A percentile compares a stretch with the other conserved stretches of the same genome.
These are phyloP conservation scores for Scolopax bukidnonensis DNA, from an alignment of 2,797 vertebrate species.

Conservation along the genomic window DNA sequence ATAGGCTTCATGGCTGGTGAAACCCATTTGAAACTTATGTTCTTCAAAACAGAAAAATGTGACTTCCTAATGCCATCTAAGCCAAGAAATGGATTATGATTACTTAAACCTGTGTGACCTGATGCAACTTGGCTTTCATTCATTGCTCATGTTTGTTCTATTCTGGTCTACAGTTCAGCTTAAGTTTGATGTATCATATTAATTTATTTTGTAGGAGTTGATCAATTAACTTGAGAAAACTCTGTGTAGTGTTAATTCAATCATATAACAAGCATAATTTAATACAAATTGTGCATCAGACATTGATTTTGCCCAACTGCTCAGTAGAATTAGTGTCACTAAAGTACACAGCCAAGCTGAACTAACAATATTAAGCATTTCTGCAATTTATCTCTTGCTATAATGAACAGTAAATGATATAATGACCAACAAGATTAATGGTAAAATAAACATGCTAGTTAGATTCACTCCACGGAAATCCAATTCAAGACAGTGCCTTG, in stretches of 20 bases:
- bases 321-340: conserved; percentile 77
- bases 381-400: conserved; percentile 76
- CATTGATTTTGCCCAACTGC: conserved; percentile 79
- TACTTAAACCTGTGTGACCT: background rate
- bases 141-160: conserved; percentile 37
- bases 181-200: conserved; percentile 72
- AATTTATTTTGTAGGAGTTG: conserved; percentile 73
- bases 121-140: background rate
- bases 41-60: background rate
- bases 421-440: conserved; percentile 79
- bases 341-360: conserved; percentile 75
- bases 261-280: conserved; percentile 79
- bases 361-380: conserved; percentile 78
- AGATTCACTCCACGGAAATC: conserved; percentile 52
- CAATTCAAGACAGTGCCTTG: conserved; percentile 32
- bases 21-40: background rate
- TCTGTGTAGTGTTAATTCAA: conserved; percentile 73
- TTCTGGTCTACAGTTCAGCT: conserved; percentile 42
- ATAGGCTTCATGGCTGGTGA: background rate
- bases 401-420: conserved; percentile 78
- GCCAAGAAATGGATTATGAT: background rate
- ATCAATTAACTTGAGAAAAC: conserved; percentile 80
- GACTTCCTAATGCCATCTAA: background rate
- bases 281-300: conserved; percentile 75
- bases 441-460: conserved; percentile 74